These are phyloP conservation scores for Pampusana beccarii DNA, from an alignment of 2,113 vertebrate genomes.

Conservation along the genomic window DNA sequence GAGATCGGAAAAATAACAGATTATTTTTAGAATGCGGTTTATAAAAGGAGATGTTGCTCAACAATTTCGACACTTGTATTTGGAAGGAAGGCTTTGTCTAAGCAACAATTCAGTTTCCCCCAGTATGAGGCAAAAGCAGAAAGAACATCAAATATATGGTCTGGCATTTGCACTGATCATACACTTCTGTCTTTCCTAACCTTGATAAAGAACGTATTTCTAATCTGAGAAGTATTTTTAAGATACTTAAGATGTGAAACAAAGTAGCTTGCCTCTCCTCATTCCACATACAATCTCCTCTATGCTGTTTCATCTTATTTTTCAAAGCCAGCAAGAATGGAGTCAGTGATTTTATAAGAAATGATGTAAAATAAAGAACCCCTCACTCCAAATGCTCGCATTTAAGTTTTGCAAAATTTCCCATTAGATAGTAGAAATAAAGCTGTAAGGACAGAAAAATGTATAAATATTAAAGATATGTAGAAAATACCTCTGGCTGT, in stretches of 20 bases:
- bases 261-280: background rate
- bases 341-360: background rate
- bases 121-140: background rate
- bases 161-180: background rate
- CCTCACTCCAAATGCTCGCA: background rate
- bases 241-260: background rate
- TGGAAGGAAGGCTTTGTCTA: background rate
- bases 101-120: background rate
- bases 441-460: background rate
- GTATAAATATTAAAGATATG: background rate
- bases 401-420: background rate
- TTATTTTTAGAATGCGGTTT: background rate
- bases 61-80: background rate
- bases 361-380: background rate
- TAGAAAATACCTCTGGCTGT: background rate
- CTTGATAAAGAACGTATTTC: background rate
- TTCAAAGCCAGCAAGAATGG: background rate
- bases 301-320: background rate
- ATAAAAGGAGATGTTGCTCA: background rate
- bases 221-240: background rate
- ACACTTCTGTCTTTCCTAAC: background rate
- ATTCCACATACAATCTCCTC: background rate
- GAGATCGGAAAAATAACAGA: background rate
- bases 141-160: background rate
- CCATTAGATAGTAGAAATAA: background rate